Percentiles rank a stretch among this genome's conserved stretches.
These are phyloP conservation scores for Brachyhypopomus occidentalis DNA, from an alignment of 2,113 vertebrate genomes.

Conservation along the genomic window DNA sequence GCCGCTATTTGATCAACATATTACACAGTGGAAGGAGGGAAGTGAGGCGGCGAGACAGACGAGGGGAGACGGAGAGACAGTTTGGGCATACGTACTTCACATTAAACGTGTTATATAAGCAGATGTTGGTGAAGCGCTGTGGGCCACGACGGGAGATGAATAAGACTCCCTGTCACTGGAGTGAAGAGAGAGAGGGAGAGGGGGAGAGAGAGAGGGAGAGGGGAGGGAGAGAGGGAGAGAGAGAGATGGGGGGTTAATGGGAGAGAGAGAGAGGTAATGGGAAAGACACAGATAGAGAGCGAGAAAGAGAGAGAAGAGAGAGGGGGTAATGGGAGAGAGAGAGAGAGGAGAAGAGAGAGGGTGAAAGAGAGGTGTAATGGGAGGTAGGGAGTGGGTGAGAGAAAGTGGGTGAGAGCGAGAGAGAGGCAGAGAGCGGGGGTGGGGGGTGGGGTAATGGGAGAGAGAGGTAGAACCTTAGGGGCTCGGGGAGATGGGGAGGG, in stretches of 20 bases:
- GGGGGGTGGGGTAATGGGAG: slow-evolving; percentile 13
- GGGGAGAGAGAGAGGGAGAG: slow-evolving; percentile 45
- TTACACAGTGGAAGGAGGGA: slow-evolving; percentile 38
- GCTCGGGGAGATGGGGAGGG: slow-evolving; percentile 44
- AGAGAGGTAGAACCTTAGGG: slow-evolving; percentile 53
- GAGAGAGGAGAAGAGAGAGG: slow-evolving; percentile 40
- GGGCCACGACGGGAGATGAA: slow-evolving; percentile 63
- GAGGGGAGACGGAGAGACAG: slow-evolving; percentile 60
- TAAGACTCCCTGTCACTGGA: slow-evolving; percentile 62
- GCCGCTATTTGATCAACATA: slow-evolving; percentile 62
- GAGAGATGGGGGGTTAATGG: slow-evolving; percentile 40
- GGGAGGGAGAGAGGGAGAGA: slow-evolving; percentile 42
- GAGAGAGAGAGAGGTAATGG: slow-evolving; percentile 45
- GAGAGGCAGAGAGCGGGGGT: slow-evolving; percentile 26
- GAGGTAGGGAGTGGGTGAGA: slow-evolving; percentile 47
- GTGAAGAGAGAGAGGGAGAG: slow-evolving; percentile 53
- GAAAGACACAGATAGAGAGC: slow-evolving; percentile 43
- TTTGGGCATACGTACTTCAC: slow-evolving; percentile 67
- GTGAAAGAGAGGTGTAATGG: slow-evolving; percentile 47
- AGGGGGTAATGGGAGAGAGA: slow-evolving; percentile 44
- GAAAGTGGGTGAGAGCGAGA: slow-evolving; percentile 41
- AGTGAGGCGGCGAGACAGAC: slow-evolving; percentile 44
- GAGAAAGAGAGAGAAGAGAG: slow-evolving; percentile 41
- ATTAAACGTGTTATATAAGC: slow-evolving; percentile 76
- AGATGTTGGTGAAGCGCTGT: slow-evolving; percentile 66